phyloP scores from a whole-genome alignment of 1,140 invertebrate genomes.

The Ceratosolen solmsi region DNA sequence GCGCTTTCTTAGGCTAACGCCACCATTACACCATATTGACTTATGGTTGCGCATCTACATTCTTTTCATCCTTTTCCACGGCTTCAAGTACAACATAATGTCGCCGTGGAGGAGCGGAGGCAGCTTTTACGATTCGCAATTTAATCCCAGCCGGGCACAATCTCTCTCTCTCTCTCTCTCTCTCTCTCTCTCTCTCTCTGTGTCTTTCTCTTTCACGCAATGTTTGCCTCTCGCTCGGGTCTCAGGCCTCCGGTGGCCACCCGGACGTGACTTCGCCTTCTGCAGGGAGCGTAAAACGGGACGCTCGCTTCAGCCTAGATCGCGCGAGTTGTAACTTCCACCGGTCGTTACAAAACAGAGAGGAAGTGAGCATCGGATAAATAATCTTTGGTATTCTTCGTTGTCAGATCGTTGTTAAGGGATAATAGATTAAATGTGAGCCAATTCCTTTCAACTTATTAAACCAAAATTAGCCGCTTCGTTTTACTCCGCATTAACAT shows the following conservation, averaged over 20 bases:
- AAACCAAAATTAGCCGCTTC: not conserved
- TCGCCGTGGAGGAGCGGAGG: not conserved
- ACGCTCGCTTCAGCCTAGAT: not conserved
- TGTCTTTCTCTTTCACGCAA: not conserved
- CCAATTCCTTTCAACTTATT: not conserved
- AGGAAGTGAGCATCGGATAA: not conserved
- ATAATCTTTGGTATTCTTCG: not conserved
- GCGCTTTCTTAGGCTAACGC: too few species aligned
- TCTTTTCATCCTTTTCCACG: not conserved
- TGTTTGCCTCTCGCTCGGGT: slow-evolving; percentile 4
- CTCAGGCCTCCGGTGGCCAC: not conserved
- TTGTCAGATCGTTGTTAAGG: not conserved
- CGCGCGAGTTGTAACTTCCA: not conserved
- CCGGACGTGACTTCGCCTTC: slow-evolving; percentile 42
- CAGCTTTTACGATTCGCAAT: slow-evolving; percentile 52
- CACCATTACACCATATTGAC: slow-evolving; percentile 37
- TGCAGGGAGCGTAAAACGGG: slow-evolving; percentile 30
- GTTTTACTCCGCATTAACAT: not conserved
- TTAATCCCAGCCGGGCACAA: slow-evolving; percentile 27
- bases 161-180: slow-evolving; percentile 11
- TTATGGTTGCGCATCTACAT: slow-evolving; percentile 32
- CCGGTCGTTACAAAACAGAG: slow-evolving; percentile 19
- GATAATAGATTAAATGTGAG: slow-evolving; percentile 49
- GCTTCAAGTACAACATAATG: not conserved
- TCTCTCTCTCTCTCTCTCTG: slow-evolving; percentile 11